Conservation (phyloP, 2,113 vertebrate species). For the Caretta caretta region DNA sequence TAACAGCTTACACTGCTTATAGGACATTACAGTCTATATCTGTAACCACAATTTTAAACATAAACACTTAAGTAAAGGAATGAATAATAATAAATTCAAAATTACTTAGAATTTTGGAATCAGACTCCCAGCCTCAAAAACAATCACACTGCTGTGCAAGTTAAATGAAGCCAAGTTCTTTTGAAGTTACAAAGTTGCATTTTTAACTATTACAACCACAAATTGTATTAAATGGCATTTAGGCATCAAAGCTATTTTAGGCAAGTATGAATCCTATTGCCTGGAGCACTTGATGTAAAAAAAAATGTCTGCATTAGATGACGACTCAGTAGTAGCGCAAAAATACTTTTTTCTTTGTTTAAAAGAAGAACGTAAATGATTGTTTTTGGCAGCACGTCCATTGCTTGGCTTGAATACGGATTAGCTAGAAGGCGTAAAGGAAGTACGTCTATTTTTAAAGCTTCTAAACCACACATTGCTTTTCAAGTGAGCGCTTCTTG, state of each 20-base stretch:
- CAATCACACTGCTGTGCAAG: not conserved
- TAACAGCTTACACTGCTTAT: accelerated
- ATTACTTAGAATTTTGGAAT: not conserved
- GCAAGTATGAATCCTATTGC: not conserved
- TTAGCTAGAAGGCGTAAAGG: not conserved
- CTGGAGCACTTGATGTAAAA: not conserved
- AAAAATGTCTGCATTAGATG: not conserved
- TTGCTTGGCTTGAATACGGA: not conserved
- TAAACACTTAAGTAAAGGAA: not conserved
- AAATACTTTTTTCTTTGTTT: not conserved
- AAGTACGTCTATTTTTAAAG: not conserved
- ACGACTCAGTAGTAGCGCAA: not conserved
- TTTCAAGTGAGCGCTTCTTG: not conserved
- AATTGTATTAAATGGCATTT: not conserved
- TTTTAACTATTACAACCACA: not conserved
- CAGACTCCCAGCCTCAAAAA: not conserved
- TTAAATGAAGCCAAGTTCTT: not conserved
- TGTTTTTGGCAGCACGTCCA: not conserved
- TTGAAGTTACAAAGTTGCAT: not conserved
- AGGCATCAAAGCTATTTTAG: not conserved
- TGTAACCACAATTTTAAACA: accelerated
- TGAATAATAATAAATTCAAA: not conserved
- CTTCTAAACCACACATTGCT: no score
- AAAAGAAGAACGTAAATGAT: not conserved
- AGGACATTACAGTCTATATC: accelerated